Percentiles rank a stretch among this genome's conserved stretches.
These are phyloP conservation scores for Eurystomus gularis DNA, from an alignment of 2,113 vertebrate species.

Conservation along the genomic window DNA sequence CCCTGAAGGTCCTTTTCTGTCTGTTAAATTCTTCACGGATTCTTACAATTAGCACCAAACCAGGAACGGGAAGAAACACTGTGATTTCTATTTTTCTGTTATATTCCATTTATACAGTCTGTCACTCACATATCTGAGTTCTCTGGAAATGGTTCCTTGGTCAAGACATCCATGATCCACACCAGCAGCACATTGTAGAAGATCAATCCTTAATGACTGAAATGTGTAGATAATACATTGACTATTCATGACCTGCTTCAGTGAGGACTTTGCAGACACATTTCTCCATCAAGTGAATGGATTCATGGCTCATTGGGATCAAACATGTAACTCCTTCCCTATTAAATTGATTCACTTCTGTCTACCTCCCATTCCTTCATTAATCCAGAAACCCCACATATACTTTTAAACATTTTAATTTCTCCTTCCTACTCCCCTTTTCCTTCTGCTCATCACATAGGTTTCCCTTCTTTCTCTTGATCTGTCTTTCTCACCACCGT, in stretches of 20 bases:
- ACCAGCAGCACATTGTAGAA: neutral
- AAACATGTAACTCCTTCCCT: constrained; percentile 11
- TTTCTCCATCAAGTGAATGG: neutral
- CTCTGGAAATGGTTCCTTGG: neutral
- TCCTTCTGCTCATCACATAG: neutral
- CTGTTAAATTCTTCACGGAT: neutral
- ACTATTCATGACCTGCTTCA: neutral
- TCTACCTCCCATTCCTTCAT: neutral
- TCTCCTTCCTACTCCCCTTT: neutral
- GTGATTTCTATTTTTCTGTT: neutral
- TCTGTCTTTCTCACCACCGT: neutral
- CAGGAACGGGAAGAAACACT: neutral
- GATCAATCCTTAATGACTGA: constrained; percentile 5
- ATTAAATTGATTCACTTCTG: neutral
- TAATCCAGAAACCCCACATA: neutral
- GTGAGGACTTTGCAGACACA: neutral
- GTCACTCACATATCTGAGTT: neutral
- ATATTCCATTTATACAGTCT: neutral
- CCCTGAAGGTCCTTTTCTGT: neutral
- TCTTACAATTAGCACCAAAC: neutral
- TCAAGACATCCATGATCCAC: neutral
- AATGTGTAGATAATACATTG: neutral
- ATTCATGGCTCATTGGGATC: constrained; percentile 40
- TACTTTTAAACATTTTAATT: neutral
- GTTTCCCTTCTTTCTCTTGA: neutral